Evolutionary conservation across 2,113 vertebrate species (phyloP).

Genomic region (Thinocorus orbignyianus): DNA sequence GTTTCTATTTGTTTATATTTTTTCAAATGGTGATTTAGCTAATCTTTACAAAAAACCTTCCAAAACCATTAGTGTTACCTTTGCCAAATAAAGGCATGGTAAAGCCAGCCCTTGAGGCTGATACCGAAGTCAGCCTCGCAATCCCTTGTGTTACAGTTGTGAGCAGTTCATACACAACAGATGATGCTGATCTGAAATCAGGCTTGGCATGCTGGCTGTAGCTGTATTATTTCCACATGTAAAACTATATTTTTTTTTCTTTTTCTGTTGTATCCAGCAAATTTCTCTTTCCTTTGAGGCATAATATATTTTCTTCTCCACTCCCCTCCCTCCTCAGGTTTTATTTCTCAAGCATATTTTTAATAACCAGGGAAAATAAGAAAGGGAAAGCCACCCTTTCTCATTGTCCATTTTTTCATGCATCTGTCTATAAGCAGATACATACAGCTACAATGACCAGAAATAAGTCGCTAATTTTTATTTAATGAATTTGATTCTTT

Average conservation of each 20-base stretch:
- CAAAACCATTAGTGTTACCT: not conserved
- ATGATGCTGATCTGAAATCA: constrained; percentile 21
- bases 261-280: not conserved
- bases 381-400: not conserved
- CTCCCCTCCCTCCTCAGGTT: not conserved
- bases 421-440: not conserved
- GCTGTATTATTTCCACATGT: constrained; percentile 27
- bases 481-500: not conserved
- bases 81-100: not conserved
- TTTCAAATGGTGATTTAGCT: not conserved
- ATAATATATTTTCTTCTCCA: not conserved
- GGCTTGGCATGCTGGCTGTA: not conserved
- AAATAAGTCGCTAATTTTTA: not conserved
- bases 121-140: not conserved
- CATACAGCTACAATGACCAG: not conserved
- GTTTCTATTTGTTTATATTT: not conserved
- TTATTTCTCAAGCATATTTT: not conserved
- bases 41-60: not conserved
- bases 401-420: not conserved
- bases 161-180: not conserved
- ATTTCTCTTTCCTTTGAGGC: not conserved
- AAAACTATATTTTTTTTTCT: not conserved
- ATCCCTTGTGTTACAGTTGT: not conserved
- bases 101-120: not conserved
- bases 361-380: not conserved